These are phyloP conservation scores for Trichogramma evanescens DNA, from an alignment of 2,888 invertebrate species.

Conservation along the genomic window DNA sequence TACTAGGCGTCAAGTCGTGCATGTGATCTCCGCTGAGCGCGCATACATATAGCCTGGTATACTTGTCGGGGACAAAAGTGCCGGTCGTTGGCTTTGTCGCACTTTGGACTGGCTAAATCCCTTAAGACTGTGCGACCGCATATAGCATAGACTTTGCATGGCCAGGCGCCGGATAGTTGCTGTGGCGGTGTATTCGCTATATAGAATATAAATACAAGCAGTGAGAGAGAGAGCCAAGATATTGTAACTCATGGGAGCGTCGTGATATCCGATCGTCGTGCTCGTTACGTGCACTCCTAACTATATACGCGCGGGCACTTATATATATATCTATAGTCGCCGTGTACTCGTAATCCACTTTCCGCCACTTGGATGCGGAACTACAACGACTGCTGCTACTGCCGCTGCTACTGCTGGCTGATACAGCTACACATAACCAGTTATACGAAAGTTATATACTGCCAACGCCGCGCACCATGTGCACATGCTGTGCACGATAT, in stretches of 20 bases:
- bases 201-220: too few species aligned
- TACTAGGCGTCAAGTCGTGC: too few species aligned
- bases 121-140: background rate
- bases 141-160: background rate
- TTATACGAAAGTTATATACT: background rate
- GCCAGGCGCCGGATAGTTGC: background rate
- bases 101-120: background rate
- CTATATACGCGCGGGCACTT: background rate
- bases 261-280: background rate
- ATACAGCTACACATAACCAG: background rate
- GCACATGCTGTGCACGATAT: too few species aligned
- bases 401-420: too few species aligned
- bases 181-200: too few species aligned
- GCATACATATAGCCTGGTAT: too few species aligned
- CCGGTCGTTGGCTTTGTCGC: conserved; percentile 1
- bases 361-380: background rate
- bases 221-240: background rate
- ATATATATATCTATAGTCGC: too few species aligned
- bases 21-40: too few species aligned
- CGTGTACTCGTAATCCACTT: background rate
- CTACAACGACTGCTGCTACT: background rate
- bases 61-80: too few species aligned
- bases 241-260: background rate
- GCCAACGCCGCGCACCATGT: background rate
- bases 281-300: background rate